Evolutionary conservation across 2,797 vertebrate genomes (phyloP).

Genomic region (Phrynocephalus forsythii): DNA sequence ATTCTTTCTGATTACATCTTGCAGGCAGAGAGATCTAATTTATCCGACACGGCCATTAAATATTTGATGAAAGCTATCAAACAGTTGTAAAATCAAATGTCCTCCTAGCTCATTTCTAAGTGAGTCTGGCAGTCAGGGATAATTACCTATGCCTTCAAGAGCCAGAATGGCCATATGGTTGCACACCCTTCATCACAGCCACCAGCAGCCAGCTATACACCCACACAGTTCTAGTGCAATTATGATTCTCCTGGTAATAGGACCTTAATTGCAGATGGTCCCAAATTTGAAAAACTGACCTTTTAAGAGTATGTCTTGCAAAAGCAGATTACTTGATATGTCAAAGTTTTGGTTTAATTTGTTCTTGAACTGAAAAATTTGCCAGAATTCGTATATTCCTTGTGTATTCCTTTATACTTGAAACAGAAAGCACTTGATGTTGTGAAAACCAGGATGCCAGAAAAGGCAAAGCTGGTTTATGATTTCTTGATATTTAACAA

Average conservation of each 20-base stretch:
- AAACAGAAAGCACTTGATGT: neutral
- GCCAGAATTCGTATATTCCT: neutral
- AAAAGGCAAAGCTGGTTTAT: neutral
- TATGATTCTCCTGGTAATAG: neutral
- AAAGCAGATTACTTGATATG: too few relatives aligned
- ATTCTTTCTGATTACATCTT: constrained; percentile 61
- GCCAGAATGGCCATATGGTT: constrained; percentile 15
- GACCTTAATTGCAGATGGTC: constrained; percentile 19
- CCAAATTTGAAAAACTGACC: constrained; percentile 2
- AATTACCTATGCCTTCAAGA: constrained; percentile 53
- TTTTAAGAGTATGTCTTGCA: neutral
- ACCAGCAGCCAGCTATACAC: neutral
- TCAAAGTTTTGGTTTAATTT: neutral
- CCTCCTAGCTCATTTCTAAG: constrained; percentile 53
- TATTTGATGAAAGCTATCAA: constrained; percentile 65
- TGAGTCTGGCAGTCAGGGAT: constrained; percentile 36
- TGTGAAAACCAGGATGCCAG: neutral
- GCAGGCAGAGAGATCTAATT: constrained; percentile 66
- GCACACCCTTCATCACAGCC: constrained; percentile 17
- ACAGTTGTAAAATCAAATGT: constrained; percentile 60
- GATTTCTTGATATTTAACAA: too few relatives aligned
- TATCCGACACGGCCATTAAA: constrained; percentile 63
- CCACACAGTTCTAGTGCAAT: neutral
- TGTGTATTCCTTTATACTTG: neutral
- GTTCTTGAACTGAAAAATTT: neutral